These are phyloP conservation scores for Criorhina ranunculi DNA, from an alignment of 2,888 invertebrate species.

Conservation along the genomic window DNA sequence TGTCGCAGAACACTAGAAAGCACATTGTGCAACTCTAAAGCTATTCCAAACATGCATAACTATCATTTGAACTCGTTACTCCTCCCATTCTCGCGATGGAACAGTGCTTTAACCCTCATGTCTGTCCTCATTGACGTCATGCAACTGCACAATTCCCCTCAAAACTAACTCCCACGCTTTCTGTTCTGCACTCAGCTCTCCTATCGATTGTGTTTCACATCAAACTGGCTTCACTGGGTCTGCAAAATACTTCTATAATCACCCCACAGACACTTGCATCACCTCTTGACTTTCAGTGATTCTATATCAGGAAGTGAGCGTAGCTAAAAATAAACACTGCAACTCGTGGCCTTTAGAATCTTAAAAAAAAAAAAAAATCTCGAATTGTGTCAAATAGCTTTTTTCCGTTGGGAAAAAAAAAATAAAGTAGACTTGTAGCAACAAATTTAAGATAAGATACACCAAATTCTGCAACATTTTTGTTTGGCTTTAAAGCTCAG, in stretches of 20 bases:
- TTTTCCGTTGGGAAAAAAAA: background rate
- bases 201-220: no score
- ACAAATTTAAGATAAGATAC: background rate
- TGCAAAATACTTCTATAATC: background rate
- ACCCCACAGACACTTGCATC: slow-evolving; percentile 11
- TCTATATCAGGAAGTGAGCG: slow-evolving; percentile 25
- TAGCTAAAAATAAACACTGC: slow-evolving; percentile 35
- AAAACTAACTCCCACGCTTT: no score
- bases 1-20: no score
- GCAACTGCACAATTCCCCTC: no score
- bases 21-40: no score
- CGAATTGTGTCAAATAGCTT: slow-evolving; percentile 2
- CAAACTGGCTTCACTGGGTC: no score
- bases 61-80: no score
- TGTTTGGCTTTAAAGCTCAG: slow-evolving; percentile 34
- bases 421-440: background rate
- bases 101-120: no score
- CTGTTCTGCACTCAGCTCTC: no score
- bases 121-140: no score
- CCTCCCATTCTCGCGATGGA: no score
- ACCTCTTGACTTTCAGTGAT: slow-evolving; percentile 6
- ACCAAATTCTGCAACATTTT: slow-evolving; percentile 23
- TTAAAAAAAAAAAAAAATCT: slow-evolving; percentile 18
- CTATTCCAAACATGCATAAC: no score
- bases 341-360: slow-evolving; percentile 31